phyloP scores from a whole-genome alignment of 35 echinoderm and acorn worm genomes.

The Stichopus chloronotus region DNA sequence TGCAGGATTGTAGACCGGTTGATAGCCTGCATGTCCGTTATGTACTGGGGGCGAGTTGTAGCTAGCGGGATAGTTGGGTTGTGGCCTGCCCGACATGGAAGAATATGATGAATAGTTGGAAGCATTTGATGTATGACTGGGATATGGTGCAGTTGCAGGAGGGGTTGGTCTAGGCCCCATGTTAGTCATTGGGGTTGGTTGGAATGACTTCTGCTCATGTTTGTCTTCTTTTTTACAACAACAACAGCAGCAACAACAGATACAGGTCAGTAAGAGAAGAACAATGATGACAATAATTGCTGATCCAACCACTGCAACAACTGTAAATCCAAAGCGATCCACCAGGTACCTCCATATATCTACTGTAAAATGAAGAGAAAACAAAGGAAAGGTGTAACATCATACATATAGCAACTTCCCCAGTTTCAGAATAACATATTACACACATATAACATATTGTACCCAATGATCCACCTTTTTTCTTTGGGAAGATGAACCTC shows the following conservation, averaged over 20 bases:
- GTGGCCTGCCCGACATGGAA: conserved; percentile 66
- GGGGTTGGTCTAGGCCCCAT: conserved; percentile 47
- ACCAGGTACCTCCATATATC: conserved; percentile 21
- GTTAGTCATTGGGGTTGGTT: conserved; percentile 69
- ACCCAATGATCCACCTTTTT: no score
- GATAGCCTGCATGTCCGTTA: conserved; percentile 71
- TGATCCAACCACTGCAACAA: conserved; percentile 75
- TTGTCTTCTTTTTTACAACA: conserved; percentile 69
- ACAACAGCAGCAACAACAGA: conserved; percentile 86
- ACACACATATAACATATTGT: no score
- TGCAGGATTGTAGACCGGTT: conserved; percentile 18
- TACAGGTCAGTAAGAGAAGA: conserved; percentile 66
- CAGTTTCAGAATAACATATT: neutral
- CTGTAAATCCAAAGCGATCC: conserved; percentile 57
- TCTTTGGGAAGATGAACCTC: no score
- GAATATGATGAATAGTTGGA: conserved; percentile 95
- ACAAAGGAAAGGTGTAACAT: neutral
- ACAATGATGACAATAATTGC: conserved; percentile 63
- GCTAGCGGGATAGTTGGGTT: conserved; percentile 66
- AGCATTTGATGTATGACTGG: conserved; percentile 69
- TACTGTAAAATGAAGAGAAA: neutral
- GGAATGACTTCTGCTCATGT: conserved; percentile 81
- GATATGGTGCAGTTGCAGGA: conserved; percentile 56
- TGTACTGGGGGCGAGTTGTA: conserved; percentile 64
- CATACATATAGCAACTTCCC: neutral